A percentile compares a stretch with the other conserved stretches of the same genome.
phyloP scores from a whole-genome alignment of 1,140 invertebrate species.

The Drosophila serrata region DNA sequence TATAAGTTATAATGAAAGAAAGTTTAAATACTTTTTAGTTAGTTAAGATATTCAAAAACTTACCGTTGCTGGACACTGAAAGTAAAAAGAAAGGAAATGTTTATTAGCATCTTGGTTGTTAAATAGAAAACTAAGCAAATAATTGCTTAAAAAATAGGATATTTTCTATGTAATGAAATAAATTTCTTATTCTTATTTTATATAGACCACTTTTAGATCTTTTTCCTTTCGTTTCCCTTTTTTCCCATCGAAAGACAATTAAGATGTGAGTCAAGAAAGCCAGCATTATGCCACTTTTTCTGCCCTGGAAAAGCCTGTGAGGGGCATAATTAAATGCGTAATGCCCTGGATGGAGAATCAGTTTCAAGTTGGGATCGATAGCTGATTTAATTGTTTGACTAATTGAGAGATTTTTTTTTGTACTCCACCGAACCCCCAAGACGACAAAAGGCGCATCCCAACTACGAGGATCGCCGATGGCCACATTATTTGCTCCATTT shows the following conservation, averaged over 20 bases:
- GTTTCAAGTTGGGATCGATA: slow-evolving; percentile 68
- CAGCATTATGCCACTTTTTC: not conserved
- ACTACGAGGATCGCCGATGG: slow-evolving; percentile 48
- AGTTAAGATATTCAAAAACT: slow-evolving; percentile 16
- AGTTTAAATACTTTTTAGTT: not conserved
- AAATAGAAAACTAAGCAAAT: not conserved
- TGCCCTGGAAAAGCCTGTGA: slow-evolving; percentile 4
- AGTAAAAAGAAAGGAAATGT: slow-evolving; percentile 19
- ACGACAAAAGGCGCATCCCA: slow-evolving; percentile 45
- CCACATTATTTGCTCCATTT: slow-evolving; percentile 79
- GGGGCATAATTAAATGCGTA: slow-evolving; percentile 49
- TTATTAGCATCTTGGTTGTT: not conserved
- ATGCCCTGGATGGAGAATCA: slow-evolving; percentile 52
- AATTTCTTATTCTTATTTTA: not conserved
- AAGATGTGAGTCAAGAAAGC: slow-evolving; percentile 21
- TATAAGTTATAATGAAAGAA: not conserved
- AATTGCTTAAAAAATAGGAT: not conserved
- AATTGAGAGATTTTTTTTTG: slow-evolving; percentile 85
- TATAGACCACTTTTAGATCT: not conserved
- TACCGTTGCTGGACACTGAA: slow-evolving; percentile 80
- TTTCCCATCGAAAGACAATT: slow-evolving; percentile 18
- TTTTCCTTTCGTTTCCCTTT: not conserved
- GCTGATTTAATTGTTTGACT: slow-evolving; percentile 85
- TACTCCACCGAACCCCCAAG: slow-evolving; percentile 72
- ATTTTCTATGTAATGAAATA: no score